phyloP scores from a whole-genome alignment of 1,140 invertebrate species.

The Chionoecetes opilio region DNA sequence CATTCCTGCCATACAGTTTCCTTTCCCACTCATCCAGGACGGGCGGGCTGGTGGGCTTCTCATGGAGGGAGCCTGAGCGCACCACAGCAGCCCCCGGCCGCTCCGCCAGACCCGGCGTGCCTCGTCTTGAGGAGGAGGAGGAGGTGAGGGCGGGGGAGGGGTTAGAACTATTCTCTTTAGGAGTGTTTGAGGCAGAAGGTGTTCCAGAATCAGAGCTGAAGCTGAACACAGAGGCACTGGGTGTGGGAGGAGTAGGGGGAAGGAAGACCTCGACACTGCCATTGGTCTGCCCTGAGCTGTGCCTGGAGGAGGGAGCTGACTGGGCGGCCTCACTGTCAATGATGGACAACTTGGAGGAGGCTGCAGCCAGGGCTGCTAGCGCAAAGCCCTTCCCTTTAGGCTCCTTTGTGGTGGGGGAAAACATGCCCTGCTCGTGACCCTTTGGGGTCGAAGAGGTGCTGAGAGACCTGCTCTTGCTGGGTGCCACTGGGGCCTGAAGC shows the following conservation, averaged over 20 bases:
- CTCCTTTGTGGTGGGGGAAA: slow-evolving; percentile 47
- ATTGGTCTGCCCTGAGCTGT: neutral
- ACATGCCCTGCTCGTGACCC: neutral
- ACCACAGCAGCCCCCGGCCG: slow-evolving; percentile 72
- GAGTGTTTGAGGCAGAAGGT: slow-evolving; percentile 61
- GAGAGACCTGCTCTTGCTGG: slow-evolving; percentile 42
- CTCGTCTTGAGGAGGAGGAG: slow-evolving; percentile 39
- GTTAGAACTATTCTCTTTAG: slow-evolving; percentile 62
- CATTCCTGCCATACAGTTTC: slow-evolving; percentile 78
- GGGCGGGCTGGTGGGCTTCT: slow-evolving; percentile 74
- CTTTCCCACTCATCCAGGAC: slow-evolving; percentile 77
- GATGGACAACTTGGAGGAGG: slow-evolving; percentile 55
- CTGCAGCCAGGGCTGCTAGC: slow-evolving; percentile 59
- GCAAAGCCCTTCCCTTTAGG: slow-evolving; percentile 55
- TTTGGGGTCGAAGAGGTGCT: slow-evolving; percentile 60
- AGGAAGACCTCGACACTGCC: slow-evolving; percentile 46
- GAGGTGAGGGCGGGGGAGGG: slow-evolving; percentile 62
- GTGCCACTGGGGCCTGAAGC: neutral
- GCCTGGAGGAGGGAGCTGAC: neutral
- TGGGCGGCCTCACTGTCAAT: slow-evolving; percentile 24
- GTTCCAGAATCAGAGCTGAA: slow-evolving; percentile 63
- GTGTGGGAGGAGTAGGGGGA: slow-evolving; percentile 59
- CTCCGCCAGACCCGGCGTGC: slow-evolving; percentile 75
- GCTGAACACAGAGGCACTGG: slow-evolving; percentile 63
- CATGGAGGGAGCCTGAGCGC: slow-evolving; percentile 76